Conservation (phyloP, 2,888 invertebrate genomes). For the Galeruca laticollis region DNA sequence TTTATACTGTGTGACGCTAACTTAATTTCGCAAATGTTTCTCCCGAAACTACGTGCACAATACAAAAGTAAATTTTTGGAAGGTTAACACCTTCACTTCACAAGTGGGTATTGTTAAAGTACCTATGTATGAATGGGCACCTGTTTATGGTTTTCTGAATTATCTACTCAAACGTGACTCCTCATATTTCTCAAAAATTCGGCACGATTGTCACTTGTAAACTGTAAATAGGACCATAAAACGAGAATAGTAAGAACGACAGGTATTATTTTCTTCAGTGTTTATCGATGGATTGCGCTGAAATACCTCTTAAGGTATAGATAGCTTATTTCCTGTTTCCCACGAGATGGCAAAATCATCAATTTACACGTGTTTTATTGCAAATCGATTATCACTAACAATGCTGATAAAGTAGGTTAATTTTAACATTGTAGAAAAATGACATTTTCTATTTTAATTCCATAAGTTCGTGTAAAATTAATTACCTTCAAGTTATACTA, state of each 20-base stretch:
- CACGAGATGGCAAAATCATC: not conserved
- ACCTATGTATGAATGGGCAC: constrained; percentile 46
- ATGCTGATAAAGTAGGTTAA: not conserved
- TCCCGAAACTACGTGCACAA: constrained; percentile 4
- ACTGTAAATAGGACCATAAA: constrained; percentile 45
- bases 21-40: too few species aligned
- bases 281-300: constrained; percentile 8
- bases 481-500: too few species aligned
- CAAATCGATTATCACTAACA: not conserved
- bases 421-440: not conserved
- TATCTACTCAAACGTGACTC: constrained; percentile 64
- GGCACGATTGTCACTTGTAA: constrained; percentile 61
- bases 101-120: constrained; percentile 43
- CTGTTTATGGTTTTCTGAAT: constrained; percentile 55
- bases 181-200: constrained; percentile 61
- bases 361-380: not conserved
- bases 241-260: constrained; percentile 36
- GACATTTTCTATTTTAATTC: too few species aligned
- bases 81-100: constrained; percentile 15
- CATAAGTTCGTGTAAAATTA: too few species aligned
- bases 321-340: not conserved
- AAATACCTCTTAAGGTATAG: not conserved
- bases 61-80: constrained; percentile 8
- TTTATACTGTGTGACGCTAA: too few species aligned
- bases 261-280: constrained; percentile 36